phyloP scores from a whole-genome alignment of 2,888 invertebrate genomes.

The Baronia brevicornis region DNA sequence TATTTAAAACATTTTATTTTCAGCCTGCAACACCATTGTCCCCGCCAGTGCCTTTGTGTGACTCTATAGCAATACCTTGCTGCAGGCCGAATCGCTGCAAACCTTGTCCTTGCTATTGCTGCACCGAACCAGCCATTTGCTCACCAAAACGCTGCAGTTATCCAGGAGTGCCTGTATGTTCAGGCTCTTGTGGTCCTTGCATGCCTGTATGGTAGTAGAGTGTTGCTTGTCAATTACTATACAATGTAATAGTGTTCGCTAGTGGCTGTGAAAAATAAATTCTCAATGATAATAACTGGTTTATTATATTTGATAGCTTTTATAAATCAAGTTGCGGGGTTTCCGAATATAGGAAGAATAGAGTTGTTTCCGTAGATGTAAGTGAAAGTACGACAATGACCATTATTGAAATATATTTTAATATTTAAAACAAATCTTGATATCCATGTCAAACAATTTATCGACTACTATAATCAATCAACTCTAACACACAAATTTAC shows the following conservation, averaged over 20 bases:
- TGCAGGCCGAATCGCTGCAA: slow-evolving; percentile 71
- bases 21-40: slow-evolving; percentile 41
- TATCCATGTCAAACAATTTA: too few relatives aligned
- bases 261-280: not conserved
- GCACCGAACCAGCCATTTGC: slow-evolving; percentile 52
- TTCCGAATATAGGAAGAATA: too few relatives aligned
- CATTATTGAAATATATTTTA: too few relatives aligned
- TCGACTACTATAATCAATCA: too few relatives aligned
- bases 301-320: too few relatives aligned
- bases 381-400: too few relatives aligned
- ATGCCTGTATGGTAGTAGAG: slow-evolving; percentile 68
- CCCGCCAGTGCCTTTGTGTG: slow-evolving; percentile 34
- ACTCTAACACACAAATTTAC: too few relatives aligned
- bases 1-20: too few relatives aligned
- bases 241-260: not conserved
- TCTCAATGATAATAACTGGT: not conserved
- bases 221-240: not conserved
- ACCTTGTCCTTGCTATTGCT: slow-evolving; percentile 74
- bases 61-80: slow-evolving; percentile 65
- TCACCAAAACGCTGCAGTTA: slow-evolving; percentile 58
- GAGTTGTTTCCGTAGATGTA: too few relatives aligned
- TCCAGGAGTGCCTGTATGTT: slow-evolving; percentile 57
- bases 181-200: slow-evolving; percentile 51
- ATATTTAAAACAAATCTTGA: too few relatives aligned
- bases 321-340: too few relatives aligned